Evolutionary conservation across 2,797 vertebrate genomes (phyloP).

Genomic region (Leptoclinus maculatus): DNA sequence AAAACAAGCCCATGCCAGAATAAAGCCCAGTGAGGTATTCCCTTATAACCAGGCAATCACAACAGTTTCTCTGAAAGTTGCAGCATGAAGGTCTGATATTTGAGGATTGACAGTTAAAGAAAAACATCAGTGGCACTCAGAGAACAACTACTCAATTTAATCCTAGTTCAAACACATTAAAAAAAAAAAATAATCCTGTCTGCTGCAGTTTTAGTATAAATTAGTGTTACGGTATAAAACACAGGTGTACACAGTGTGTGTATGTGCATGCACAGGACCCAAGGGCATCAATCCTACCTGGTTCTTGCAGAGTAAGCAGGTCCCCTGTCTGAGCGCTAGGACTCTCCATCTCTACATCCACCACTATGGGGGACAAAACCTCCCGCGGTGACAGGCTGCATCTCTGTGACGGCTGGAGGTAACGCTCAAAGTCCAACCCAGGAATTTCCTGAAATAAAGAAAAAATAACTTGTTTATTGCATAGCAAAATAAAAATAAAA

Average conservation of each 20-base stretch:
- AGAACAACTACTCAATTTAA: background rate
- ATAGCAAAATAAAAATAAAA: fast-evolving
- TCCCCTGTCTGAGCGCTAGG: constrained; percentile 57
- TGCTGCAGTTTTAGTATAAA: background rate
- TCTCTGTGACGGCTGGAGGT: constrained; percentile 76
- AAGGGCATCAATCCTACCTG: constrained; percentile 49
- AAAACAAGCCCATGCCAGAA: background rate
- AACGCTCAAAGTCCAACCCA: constrained; percentile 83
- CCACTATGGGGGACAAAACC: constrained; percentile 59
- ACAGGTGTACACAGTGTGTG: background rate
- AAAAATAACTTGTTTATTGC: background rate
- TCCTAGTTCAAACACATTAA: background rate
- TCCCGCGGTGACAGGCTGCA: constrained; percentile 69
- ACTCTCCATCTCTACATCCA: constrained; percentile 82
- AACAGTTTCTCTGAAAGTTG: background rate
- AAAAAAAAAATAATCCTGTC: background rate
- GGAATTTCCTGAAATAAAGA: constrained; percentile 61
- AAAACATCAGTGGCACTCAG: background rate
- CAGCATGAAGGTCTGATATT: background rate
- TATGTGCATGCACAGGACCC: constrained; percentile 14
- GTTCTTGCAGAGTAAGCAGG: constrained; percentile 40
- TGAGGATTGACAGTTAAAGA: background rate
- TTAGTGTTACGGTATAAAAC: background rate
- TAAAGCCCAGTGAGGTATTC: background rate
- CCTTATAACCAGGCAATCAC: background rate